These are phyloP conservation scores for Tachycineta bicolor DNA, from an alignment of 2,113 vertebrate genomes.

Conservation along the genomic window DNA sequence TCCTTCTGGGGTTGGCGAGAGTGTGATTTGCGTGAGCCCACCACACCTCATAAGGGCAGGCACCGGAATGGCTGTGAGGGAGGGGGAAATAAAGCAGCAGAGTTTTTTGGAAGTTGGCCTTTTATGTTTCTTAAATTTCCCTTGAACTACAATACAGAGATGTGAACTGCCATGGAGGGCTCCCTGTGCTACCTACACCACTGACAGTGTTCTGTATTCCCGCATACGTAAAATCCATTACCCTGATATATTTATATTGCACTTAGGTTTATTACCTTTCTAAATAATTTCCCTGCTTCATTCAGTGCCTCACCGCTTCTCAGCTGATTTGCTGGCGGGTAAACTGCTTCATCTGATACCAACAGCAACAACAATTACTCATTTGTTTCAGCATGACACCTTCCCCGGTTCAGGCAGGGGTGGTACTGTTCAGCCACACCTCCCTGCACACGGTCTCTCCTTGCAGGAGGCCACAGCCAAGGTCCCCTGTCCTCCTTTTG, in stretches of 20 bases:
- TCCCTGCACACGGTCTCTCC: neutral
- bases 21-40: neutral
- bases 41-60: fast-evolving
- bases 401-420: neutral
- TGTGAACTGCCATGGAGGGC: neutral
- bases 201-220: neutral
- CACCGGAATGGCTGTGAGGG: fast-evolving
- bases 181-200: neutral
- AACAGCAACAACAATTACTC: neutral
- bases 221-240: neutral
- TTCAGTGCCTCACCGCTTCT: neutral
- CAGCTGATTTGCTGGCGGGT: neutral
- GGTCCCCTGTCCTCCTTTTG: fast-evolving
- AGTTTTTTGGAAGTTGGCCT: neutral
- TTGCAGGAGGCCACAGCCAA: neutral
- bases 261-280: neutral
- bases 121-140: neutral
- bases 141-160: neutral
- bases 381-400: neutral
- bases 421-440: neutral
- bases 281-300: neutral
- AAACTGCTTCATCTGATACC: neutral
- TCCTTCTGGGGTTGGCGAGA: neutral
- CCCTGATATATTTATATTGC: neutral
- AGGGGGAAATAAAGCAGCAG: neutral